A percentile compares a stretch with the other conserved stretches of the same genome.
Evolutionary conservation across 2,797 vertebrate genomes (phyloP).

Genomic region (Paguma larvata): DNA sequence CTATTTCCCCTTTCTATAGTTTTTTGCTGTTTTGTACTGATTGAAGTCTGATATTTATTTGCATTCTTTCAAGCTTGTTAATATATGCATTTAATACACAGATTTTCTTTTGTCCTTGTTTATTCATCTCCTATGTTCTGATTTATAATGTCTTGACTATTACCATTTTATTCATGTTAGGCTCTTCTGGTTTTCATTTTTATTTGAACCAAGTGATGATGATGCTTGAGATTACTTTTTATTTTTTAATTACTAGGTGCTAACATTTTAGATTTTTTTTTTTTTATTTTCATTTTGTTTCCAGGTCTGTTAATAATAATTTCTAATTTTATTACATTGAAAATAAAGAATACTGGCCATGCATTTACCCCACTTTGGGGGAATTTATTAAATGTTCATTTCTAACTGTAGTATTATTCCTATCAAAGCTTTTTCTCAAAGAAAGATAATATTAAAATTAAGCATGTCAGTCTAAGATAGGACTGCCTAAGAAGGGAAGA

Average conservation of each 20-base stretch:
- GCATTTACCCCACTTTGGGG: neutral
- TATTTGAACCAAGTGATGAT: neutral
- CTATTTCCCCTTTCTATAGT: neutral
- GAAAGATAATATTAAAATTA: neutral
- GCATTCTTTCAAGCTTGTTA: neutral
- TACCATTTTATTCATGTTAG: neutral
- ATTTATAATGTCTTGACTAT: neutral
- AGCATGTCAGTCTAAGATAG: neutral
- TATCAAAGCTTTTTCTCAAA: neutral
- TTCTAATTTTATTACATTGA: neutral
- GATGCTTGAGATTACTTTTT: neutral
- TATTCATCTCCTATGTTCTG: neutral
- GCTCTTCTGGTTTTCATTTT: neutral
- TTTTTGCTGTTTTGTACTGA: neutral
- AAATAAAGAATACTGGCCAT: neutral
- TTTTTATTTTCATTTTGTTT: slow-evolving; percentile 44
- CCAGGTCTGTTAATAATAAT: neutral
- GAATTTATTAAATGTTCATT: slow-evolving; percentile 41
- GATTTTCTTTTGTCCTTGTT: neutral
- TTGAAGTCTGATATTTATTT: neutral
- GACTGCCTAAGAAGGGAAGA: neutral
- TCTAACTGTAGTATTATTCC: neutral
- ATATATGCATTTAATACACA: neutral
- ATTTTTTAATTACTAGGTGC: neutral
- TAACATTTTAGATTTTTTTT: neutral